Base-by-base conservation (phyloP, 92 coral and sea anemone species). In the Montipora capitata region DNA sequence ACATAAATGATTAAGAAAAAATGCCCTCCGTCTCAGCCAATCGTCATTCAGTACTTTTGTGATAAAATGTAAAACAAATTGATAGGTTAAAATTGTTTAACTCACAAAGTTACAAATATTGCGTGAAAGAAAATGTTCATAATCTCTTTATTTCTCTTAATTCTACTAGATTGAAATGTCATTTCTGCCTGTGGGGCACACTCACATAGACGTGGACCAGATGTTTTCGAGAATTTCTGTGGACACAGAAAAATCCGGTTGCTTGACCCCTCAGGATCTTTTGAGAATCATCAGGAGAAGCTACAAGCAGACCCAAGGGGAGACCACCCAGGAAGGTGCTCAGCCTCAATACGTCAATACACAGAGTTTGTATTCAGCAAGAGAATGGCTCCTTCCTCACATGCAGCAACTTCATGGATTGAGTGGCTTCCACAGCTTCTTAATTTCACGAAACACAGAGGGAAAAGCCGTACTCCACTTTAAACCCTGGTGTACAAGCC, bases 201-300 rank as follows among this genome's bases (percentile, higher is more conserved):
- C 93, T 10, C 94, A 94, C 79, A 94, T 91, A 35, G 93, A 93
- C 75, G 90, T 87, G 16, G 96, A 93, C 43, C 94, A 90, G 35
- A 9, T 83, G 83, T 90, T 90, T 15, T 93, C 92, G 4, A 72
- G 90, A 5, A 38, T 90, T 68, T 90, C 96, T 1, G 94, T 90
- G 74, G 90, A 90, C 0, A 90, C 86, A n/a, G 39, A 78, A 56
- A 41, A 77, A 66, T 73, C 74, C 18, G 94, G 93, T 2, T 91
- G 89, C 20, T 88, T 84, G 0, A 93, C 95, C 4, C 86, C 58
- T 82, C 74, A 84, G 27, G 93, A 92, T 64, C 86, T 89, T 0
- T 81, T 92, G 52, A 74, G 35, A n/a, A 92, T 88, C 13, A 59
- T 92, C 2, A 56, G 93, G 76, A 48, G 5, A 20, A 86, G 94